Evolutionary conservation across 2,113 vertebrate genomes (phyloP).

Genomic region (Phrynosoma platyrhinos): DNA sequence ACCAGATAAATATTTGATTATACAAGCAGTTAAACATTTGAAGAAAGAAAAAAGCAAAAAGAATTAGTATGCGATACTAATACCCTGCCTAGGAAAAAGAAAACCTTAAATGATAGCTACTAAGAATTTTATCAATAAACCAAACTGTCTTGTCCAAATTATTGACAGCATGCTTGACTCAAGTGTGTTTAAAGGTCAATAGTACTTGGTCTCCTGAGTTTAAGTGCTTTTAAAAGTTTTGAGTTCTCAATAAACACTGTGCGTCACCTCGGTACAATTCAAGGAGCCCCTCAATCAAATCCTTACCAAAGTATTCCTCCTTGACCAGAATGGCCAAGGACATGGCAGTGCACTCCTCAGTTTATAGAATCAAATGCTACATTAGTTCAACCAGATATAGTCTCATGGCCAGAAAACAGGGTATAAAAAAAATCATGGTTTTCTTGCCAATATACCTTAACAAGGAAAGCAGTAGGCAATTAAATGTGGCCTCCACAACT

Average conservation of each 20-base stretch:
- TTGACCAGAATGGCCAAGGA: neutral
- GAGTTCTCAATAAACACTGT: neutral
- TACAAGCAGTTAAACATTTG: constrained; percentile 41
- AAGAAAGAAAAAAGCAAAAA: neutral
- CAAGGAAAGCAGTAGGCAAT: neutral
- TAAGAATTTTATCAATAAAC: constrained; percentile 22
- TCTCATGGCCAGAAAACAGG: neutral
- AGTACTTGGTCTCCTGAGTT: neutral
- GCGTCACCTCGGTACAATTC: neutral
- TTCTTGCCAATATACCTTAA: neutral
- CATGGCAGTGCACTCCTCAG: neutral
- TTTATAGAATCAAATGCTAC: neutral
- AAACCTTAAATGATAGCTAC: neutral
- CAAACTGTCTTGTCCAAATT: neutral
- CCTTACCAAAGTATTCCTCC: neutral
- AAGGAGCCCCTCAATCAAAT: neutral
- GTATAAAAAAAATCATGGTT: neutral
- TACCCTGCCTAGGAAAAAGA: neutral
- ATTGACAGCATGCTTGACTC: neutral
- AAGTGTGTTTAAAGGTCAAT: neutral
- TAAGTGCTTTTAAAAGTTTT: constrained; percentile 4
- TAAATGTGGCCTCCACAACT: neutral
- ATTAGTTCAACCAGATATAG: neutral
- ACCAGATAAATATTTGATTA: constrained; percentile 46
- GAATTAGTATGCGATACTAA: neutral